phyloP scores from a whole-genome alignment of 1,140 invertebrate genomes.

The Pogonomyrmex barbatus region DNA sequence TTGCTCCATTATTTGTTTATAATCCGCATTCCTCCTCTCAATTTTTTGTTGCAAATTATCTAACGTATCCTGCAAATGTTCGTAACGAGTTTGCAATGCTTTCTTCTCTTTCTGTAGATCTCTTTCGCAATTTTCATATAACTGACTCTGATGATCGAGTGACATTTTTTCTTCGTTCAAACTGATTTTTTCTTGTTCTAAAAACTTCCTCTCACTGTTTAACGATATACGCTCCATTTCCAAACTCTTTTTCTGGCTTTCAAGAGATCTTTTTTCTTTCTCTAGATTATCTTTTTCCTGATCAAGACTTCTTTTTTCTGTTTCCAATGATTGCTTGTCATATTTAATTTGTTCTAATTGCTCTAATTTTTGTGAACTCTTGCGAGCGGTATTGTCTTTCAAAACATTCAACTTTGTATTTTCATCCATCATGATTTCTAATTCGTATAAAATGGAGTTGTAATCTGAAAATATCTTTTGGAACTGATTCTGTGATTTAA shows the following conservation, averaged over 20 bases:
- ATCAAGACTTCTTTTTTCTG: constrained; percentile 36
- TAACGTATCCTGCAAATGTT: constrained; percentile 2
- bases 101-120: constrained; percentile 54
- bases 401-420: constrained; percentile 71
- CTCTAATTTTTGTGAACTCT: constrained; percentile 52
- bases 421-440: constrained; percentile 76
- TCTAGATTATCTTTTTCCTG: constrained; percentile 41
- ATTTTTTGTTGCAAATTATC: constrained; percentile 4
- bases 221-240: constrained; percentile 48
- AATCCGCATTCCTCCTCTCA: neutral
- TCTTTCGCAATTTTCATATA: constrained; percentile 73
- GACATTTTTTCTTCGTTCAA: constrained; percentile 77
- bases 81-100: constrained; percentile 12
- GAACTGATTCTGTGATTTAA: constrained; percentile 77
- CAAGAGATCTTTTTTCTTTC: constrained; percentile 53
- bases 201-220: constrained; percentile 39
- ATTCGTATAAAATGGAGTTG: constrained; percentile 72
- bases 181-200: constrained; percentile 68
- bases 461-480: constrained; percentile 81
- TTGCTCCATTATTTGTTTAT: neutral
- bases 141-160: constrained; percentile 75
- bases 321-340: neutral
- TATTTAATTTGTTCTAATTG: constrained; percentile 17
- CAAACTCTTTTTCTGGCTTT: constrained; percentile 54
- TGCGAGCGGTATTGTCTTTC: constrained; percentile 49